Percentiles rank a stretch among this genome's conserved stretches.
Evolutionary conservation across 2,888 invertebrate genomes (phyloP).

Genomic region (Caenorhabditis japonica): DNA sequence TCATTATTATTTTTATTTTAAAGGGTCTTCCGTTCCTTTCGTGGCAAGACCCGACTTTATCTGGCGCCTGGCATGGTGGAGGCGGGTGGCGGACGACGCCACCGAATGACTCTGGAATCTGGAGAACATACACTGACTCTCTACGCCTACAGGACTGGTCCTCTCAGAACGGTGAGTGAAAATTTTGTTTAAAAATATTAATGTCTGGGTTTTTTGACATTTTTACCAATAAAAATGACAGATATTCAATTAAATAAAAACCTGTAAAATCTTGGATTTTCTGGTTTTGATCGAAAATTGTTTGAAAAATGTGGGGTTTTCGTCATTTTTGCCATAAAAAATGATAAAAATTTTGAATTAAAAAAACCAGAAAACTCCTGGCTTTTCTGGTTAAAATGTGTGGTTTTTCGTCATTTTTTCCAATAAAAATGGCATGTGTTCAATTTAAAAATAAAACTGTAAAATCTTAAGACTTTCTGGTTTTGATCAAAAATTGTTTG

Average conservation of each 20-base stretch:
- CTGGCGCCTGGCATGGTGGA: constrained; percentile 59
- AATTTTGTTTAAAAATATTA: constrained; percentile 6
- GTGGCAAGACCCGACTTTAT: constrained; percentile 27
- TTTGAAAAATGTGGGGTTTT: too few species aligned
- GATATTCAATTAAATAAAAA: neutral
- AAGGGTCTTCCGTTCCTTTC: neutral
- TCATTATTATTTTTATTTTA: neutral
- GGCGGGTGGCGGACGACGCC: constrained; percentile 61
- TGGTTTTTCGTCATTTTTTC: neutral
- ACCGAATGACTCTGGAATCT: constrained; percentile 62
- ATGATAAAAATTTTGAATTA: too few species aligned
- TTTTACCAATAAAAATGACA: neutral
- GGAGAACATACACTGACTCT: constrained; percentile 57
- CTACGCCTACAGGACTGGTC: constrained; percentile 49
- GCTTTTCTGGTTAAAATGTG: too few species aligned
- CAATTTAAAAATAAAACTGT: neutral
- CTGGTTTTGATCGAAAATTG: neutral
- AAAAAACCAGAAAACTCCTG: too few species aligned
- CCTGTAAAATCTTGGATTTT: neutral
- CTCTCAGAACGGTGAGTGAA: constrained; percentile 42
- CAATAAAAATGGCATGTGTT: neutral
- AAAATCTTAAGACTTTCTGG: neutral
- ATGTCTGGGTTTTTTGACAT: neutral
- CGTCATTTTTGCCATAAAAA: too few species aligned
- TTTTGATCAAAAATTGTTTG: neutral